phyloP scores from a whole-genome alignment of 2,113 vertebrate species.

The Bubalus kerabau region DNA sequence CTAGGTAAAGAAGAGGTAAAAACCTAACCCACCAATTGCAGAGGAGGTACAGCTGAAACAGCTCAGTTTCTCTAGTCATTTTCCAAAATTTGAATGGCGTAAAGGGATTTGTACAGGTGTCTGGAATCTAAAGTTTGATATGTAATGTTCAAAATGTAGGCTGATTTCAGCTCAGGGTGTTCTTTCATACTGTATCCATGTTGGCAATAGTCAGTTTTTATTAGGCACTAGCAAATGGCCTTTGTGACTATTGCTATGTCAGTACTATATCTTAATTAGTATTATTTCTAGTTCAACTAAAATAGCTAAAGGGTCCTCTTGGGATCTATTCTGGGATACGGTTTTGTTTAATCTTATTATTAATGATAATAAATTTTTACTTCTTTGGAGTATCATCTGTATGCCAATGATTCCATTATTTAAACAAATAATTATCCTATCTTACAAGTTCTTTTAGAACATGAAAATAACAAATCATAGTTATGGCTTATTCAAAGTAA shows the following conservation, averaged over 20 bases:
- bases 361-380: conserved; percentile 81
- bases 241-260: conserved; percentile 62
- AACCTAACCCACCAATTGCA: not conserved
- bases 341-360: conserved; percentile 85
- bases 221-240: conserved; percentile 55
- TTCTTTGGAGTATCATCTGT: conserved; percentile 74
- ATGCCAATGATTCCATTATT: conserved; percentile 78
- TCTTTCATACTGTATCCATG: not conserved
- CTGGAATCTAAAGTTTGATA: conserved; percentile 7
- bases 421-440: conserved; percentile 83
- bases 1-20: not conserved
- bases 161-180: not conserved
- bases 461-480: conserved; percentile 78
- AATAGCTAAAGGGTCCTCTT: conserved; percentile 78
- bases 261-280: conserved; percentile 77
- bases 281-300: conserved; percentile 77
- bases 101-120: not conserved
- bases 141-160: not conserved
- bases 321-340: conserved; percentile 75
- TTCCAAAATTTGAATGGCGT: not conserved
- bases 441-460: conserved; percentile 76
- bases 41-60: not conserved
- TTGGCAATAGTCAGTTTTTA: conserved; percentile 25
- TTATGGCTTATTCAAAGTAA: conserved; percentile 76
- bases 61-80: not conserved